Conservation (phyloP, 2,797 vertebrate species). For the Cheracebus regulus region DNA sequence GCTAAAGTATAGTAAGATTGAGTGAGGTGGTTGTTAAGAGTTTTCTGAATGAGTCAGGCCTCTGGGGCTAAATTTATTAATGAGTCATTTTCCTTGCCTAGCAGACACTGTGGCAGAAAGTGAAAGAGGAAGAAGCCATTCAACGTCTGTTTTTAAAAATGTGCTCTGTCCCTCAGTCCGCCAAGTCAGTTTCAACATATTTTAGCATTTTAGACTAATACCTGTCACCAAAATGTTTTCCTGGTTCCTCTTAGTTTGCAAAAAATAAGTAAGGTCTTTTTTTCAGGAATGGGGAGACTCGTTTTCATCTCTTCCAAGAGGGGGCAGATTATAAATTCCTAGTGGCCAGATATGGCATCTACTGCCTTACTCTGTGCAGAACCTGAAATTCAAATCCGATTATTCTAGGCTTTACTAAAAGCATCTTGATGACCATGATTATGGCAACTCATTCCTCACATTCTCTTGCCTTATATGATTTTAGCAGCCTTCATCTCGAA, state of each 20-base stretch:
- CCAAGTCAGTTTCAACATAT: slow-evolving; percentile 1
- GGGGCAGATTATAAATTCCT: background rate
- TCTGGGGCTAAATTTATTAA: slow-evolving; percentile 42
- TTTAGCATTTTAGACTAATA: background rate
- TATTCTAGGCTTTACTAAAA: background rate
- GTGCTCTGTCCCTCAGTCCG: slow-evolving; percentile 5
- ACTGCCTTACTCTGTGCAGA: background rate
- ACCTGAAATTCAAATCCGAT: background rate
- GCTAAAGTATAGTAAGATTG: background rate
- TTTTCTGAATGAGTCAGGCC: slow-evolving; percentile 67
- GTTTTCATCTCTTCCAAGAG: background rate
- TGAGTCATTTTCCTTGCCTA: slow-evolving; percentile 62
- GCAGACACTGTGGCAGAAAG: slow-evolving; percentile 69
- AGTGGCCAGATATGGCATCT: background rate
- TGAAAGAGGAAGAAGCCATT: slow-evolving; percentile 53
- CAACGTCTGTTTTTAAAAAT: slow-evolving; percentile 58
- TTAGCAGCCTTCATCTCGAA: background rate
- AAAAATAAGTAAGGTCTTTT: background rate
- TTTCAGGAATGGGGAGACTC: background rate
- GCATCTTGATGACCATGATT: background rate
- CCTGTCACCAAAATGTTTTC: background rate
- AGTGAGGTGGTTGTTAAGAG: slow-evolving; percentile 25
- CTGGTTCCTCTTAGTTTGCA: background rate
- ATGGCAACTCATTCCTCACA: background rate
- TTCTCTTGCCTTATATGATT: background rate